Evolutionary conservation across 2,797 vertebrate genomes (phyloP), one percentile per base, ranked within the genome.

Genomic region (Liparis tanakae): DNA sequence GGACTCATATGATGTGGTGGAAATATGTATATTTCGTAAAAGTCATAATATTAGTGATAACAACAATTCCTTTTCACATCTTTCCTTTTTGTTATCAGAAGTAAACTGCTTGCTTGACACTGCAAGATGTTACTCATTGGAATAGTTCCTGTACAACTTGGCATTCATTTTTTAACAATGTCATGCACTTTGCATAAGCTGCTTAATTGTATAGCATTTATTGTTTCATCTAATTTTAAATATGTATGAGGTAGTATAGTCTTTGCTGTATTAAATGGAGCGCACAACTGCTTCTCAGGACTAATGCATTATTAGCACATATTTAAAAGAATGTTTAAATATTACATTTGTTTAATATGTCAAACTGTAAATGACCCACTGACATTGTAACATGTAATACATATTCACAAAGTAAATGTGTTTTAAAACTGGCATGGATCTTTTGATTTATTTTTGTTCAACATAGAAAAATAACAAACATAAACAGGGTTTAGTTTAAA

Each of bases 11-110:
- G 30, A 46, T 56, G 7, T 0, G 2, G 14, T 18, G 41, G 33
- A 41, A 55, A 41, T 41, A 12, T 41, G 39, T 12, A 12, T 4
- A n/a, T 57, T 36, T 60, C 58, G 64, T 67, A 12, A 60, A 63
- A 3, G 13, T 54, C 12, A 1, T 2, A 48, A 51, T 36, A 63
- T 39, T 30, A 68, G 10, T 39, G 39, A 41, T 59, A 50, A 46
- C 51, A 33, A 54, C 34, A 34, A 39, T 0, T 46, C 3, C 12
- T 65, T 65, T 0, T 44, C 4, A 18, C 34, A 17, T 67, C 17
- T 69, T 55, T 33, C 22, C n/a, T 69, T 1, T 56, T 15, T 65
- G 33, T 76, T 41, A 22, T 25, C 15, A 22, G 10, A 20, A 18
- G 1, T 50, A 50, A 70, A 64, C 18, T 15, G 22, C 3, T 55